A percentile compares a stretch with the other conserved stretches of the same genome.
Conservation (phyloP, 2,888 invertebrate species). For the Machimus rusticus region DNA sequence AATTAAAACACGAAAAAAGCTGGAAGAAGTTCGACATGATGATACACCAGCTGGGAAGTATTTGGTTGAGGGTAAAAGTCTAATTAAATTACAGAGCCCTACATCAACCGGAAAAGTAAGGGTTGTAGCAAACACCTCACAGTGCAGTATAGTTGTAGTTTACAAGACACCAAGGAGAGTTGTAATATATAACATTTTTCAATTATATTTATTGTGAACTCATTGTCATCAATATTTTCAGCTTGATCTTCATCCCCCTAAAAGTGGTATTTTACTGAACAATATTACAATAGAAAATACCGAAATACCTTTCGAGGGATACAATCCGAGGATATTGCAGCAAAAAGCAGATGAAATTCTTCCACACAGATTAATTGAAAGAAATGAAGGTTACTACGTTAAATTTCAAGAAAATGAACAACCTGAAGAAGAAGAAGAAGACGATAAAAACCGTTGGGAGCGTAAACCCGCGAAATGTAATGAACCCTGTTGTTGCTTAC, state of each 20-base stretch:
- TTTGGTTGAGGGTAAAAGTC: background rate
- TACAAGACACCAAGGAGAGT: constrained; percentile 49
- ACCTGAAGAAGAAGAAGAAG: background rate
- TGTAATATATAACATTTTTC: background rate
- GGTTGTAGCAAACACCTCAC: constrained; percentile 53
- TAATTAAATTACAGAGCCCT: background rate
- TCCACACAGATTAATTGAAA: background rate
- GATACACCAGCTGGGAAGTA: background rate
- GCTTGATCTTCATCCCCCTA: constrained; percentile 58
- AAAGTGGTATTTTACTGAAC: constrained; percentile 58
- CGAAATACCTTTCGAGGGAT: constrained; percentile 54
- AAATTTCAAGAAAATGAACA: background rate
- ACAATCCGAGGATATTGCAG: constrained; percentile 60
- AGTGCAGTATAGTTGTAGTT: constrained; percentile 54
- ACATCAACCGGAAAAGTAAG: background rate
- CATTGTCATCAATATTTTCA: constrained; percentile 41
- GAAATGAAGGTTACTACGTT: background rate
- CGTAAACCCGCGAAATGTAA: background rate
- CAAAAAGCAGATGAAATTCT: background rate
- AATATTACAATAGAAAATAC: constrained; percentile 54
- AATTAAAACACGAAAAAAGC: background rate
- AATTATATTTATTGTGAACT: background rate
- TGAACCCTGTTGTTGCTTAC: constrained; percentile 7
- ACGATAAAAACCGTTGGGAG: background rate
- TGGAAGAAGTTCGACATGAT: background rate